Conservation (phyloP, 2,113 vertebrate species). For the Phylloscopus trochiloides region DNA sequence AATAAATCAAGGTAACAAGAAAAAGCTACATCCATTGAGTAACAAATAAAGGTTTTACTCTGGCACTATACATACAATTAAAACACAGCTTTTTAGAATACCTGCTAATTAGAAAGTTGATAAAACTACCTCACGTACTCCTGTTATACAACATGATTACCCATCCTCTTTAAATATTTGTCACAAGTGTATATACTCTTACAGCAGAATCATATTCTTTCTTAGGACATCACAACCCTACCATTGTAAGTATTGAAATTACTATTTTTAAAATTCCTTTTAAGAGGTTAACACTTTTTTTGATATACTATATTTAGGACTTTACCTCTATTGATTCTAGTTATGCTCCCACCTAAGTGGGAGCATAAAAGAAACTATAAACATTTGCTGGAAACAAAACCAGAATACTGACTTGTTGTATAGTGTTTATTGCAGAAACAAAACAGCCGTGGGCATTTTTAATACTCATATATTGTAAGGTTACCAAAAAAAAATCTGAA, state of each 20-base stretch:
- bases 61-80: background rate
- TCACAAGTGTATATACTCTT: accelerated
- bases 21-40: background rate
- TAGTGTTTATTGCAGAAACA: background rate
- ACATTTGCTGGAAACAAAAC: background rate
- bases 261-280: background rate
- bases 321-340: background rate
- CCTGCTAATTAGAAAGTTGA: background rate
- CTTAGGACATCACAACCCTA: background rate
- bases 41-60: background rate
- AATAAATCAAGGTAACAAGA: background rate
- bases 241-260: background rate
- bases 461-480: background rate
- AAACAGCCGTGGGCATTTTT: background rate
- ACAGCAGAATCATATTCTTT: background rate
- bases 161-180: background rate
- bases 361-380: background rate
- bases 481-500: background rate
- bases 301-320: background rate
- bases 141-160: background rate
- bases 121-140: background rate
- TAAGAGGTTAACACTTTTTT: background rate
- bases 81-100: background rate
- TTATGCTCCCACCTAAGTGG: background rate
- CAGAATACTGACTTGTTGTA: background rate